Evolutionary conservation across 2,113 vertebrate species (phyloP).

Genomic region (Mustelus asterias): DNA sequence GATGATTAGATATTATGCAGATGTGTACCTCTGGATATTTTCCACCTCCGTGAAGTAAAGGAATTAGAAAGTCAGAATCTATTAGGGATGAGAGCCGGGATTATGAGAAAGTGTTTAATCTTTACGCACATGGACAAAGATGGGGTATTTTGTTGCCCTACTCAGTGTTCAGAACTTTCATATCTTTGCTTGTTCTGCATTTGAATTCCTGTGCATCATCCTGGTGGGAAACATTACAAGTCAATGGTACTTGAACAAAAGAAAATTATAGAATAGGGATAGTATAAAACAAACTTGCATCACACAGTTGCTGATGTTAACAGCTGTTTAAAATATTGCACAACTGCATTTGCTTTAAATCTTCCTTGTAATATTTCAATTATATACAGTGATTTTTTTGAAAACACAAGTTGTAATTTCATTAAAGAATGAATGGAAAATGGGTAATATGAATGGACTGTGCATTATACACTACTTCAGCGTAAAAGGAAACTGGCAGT

Average conservation of each 20-base stretch:
- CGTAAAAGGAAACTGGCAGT: not conserved
- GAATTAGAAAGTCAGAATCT: not conserved
- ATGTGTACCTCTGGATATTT: not conserved
- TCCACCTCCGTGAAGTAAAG: not conserved
- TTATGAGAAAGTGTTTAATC: not conserved
- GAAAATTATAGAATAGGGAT: not conserved
- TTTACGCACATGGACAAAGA: not conserved
- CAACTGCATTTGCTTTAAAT: not conserved
- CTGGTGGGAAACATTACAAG: not conserved
- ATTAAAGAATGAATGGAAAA: not conserved
- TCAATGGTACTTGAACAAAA: not conserved
- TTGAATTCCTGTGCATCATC: not conserved
- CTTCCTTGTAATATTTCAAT: not conserved
- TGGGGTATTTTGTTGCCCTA: not conserved
- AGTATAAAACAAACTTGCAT: not conserved
- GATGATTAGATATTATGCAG: slow-evolving; percentile 2
- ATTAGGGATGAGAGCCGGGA: not conserved
- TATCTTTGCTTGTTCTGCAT: not conserved
- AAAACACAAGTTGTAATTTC: not conserved
- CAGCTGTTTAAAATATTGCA: not conserved
- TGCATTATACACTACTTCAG: not conserved
- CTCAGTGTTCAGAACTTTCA: not conserved
- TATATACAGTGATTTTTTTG: not conserved
- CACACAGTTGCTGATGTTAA: not conserved
- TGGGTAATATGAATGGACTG: not conserved